A percentile compares a stretch with the other conserved stretches of the same genome.
These are phyloP conservation scores for Thryonomys swinderianus DNA, from an alignment of 2,113 vertebrate species.

Conservation along the genomic window DNA sequence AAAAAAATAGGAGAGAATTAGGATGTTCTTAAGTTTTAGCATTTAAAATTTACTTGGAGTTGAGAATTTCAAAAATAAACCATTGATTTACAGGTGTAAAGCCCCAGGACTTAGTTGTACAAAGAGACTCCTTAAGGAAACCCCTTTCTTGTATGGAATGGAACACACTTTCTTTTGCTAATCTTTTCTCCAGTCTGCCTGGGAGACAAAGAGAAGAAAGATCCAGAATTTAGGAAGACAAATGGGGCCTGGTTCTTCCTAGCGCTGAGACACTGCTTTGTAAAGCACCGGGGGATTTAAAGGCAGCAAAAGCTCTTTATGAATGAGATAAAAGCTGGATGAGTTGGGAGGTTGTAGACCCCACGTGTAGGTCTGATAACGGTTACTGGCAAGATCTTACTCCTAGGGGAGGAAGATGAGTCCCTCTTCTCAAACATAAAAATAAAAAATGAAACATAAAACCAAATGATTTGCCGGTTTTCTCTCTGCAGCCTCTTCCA, in stretches of 20 bases:
- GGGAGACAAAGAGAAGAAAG: not conserved
- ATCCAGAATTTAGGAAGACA: not conserved
- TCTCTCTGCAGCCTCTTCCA: not conserved
- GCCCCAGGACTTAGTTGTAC: not conserved
- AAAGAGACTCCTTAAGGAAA: not conserved
- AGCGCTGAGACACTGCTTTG: not conserved
- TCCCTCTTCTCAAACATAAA: not conserved
- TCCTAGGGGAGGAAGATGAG: not conserved
- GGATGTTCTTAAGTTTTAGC: not conserved
- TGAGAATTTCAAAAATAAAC: not conserved
- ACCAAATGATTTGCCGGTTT: not conserved
- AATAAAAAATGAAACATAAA: not conserved
- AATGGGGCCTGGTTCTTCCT: not conserved
- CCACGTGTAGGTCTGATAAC: not conserved
- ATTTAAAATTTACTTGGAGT: constrained; percentile 10
- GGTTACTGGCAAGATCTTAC: not conserved
- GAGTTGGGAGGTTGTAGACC: too few relatives aligned
- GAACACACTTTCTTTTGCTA: not conserved
- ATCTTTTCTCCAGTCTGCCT: not conserved
- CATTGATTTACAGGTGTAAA: not conserved
- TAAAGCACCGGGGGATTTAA: not conserved
- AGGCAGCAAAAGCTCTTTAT: not conserved
- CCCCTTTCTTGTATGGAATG: not conserved
- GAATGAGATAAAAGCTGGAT: not conserved
- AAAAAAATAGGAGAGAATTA: not conserved